phyloP scores from a whole-genome alignment of 2,888 invertebrate species.

The Dasysyrphus albostriatus region DNA sequence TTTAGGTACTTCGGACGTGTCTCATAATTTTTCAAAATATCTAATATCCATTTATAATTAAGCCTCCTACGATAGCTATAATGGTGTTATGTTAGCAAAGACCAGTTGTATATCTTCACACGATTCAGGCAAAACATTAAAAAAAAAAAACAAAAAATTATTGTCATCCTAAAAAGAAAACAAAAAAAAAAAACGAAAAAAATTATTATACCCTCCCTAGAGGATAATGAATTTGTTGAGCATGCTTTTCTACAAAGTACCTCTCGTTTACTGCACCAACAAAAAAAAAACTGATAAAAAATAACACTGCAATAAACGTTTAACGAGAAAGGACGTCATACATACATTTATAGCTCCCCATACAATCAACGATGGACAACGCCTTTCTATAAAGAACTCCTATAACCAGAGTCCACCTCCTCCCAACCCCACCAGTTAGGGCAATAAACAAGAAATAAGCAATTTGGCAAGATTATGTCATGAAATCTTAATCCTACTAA shows the following conservation, averaged over 20 bases:
- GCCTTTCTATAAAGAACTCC: constrained; percentile 11
- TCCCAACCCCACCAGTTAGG: background rate
- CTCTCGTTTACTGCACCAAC: constrained; percentile 35
- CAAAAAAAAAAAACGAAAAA: background rate
- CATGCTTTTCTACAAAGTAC: background rate
- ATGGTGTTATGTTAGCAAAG: background rate
- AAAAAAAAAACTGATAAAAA: constrained; percentile 33
- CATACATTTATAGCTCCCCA: constrained; percentile 62
- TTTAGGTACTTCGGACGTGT: too few relatives aligned
- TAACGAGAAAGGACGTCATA: constrained; percentile 62
- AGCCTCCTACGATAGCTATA: background rate
- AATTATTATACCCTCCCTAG: background rate
- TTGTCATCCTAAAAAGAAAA: background rate
- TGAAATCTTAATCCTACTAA: constrained; percentile 69
- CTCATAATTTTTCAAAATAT: too few relatives aligned
- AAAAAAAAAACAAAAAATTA: background rate
- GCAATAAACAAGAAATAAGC: constrained; percentile 42
- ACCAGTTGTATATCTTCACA: constrained; percentile 31
- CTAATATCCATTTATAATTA: background rate
- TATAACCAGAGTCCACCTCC: too few relatives aligned
- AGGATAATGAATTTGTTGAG: background rate
- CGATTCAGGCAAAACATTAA: background rate
- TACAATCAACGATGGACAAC: constrained; percentile 56
- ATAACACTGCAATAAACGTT: constrained; percentile 65
- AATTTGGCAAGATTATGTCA: constrained; percentile 66